Conservation (phyloP, 53 echinoderm and acorn worm genomes). For the Mesocentrotus franciscanus region DNA sequence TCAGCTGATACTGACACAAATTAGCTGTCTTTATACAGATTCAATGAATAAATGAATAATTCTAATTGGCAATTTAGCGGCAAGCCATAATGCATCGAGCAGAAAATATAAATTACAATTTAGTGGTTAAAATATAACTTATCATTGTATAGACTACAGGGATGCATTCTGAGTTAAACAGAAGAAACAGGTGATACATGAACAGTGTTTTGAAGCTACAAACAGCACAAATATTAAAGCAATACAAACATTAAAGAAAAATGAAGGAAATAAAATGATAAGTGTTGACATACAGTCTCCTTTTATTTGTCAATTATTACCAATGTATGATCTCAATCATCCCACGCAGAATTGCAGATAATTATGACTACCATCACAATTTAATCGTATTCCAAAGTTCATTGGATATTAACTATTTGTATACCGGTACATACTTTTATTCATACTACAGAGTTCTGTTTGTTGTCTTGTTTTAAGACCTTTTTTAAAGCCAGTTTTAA, state of each 20-base stretch:
- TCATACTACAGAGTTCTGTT: too few relatives aligned
- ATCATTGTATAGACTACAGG: background rate
- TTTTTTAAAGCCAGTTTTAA: too few relatives aligned
- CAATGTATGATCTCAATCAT: too few relatives aligned
- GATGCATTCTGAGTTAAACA: background rate
- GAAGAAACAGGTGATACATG: background rate
- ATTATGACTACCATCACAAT: too few relatives aligned
- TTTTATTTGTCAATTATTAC: too few relatives aligned
- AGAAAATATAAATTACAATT: background rate
- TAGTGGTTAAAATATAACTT: background rate
- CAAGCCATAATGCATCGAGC: background rate
- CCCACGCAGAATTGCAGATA: too few relatives aligned
- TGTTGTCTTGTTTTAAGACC: too few relatives aligned
- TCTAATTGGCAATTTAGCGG: background rate
- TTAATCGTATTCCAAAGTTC: too few relatives aligned
- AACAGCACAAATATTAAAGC: background rate
- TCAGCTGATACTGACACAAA: slow-evolving; percentile 1
- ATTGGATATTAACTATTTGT: too few relatives aligned
- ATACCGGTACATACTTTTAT: too few relatives aligned
- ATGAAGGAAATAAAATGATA: background rate
- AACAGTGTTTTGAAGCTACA: background rate
- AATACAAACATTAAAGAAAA: background rate
- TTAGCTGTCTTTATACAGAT: background rate
- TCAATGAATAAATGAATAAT: slow-evolving; percentile 40
- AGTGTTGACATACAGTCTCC: background rate